Evolutionary conservation across 2,113 vertebrate genomes (phyloP), one percentile per base, ranked within the genome.

Genomic region (Fregetta grallaria): DNA sequence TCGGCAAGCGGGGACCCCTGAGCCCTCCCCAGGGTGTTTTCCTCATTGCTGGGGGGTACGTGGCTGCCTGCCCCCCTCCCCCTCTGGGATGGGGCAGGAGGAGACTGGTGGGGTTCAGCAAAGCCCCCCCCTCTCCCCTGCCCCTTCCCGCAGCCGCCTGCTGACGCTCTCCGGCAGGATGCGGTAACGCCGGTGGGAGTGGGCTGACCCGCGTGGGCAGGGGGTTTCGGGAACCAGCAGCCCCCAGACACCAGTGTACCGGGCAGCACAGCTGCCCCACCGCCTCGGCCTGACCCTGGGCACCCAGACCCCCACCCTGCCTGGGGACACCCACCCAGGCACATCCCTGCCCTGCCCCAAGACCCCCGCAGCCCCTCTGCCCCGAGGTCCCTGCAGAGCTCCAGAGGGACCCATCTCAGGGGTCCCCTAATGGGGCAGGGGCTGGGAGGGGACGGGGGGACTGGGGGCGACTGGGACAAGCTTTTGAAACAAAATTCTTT

Each of bases 181-280:
- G n/a, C 9, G 45, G 76, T 42, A 49, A 53, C 11, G 12, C 45
- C 5, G 13, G 23, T 23, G 58, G 66, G 56, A 71, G 16, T 1
- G 26, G 27, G 27, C 8, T 61, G 36, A 47, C 9, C 20, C 7
- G 2, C 25, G 1, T 4, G 61, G 73, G 22, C 23, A 19, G 45
- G 19, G 23, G 38, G 17, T 2, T 7, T 56, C 6, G 5, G 82
- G 58, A 68, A 77, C 3, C 7, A 1, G 42, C 47, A 42, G 47
- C 7, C 9, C 7, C 73, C 55, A 21, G 25, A 2, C 2, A 2
- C 38, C 6, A 0, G 10, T 27, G 40, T 47, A 20, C 20, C 3
- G 7, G 65, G 32, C 36, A 85, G 44, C 74, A 21, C 3, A 0
- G 32, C 19, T 3, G 1, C 65, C 18, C 32, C 4, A 2, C 21